phyloP scores from a whole-genome alignment of 2,797 vertebrate species.

The Coregonus suidteri region DNA sequence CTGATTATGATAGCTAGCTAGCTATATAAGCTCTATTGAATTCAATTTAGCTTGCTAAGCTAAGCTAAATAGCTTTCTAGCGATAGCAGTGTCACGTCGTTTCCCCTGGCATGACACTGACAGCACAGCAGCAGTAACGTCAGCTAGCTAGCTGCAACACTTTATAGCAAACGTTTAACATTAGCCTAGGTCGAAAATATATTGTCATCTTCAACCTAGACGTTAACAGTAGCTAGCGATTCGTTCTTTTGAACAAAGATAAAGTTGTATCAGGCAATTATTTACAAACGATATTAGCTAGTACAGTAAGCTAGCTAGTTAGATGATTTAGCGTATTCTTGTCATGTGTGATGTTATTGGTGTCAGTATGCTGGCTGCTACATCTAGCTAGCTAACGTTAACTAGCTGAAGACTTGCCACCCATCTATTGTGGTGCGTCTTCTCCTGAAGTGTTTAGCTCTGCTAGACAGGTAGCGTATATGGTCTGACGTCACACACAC shows the following conservation, averaged over 20 bases:
- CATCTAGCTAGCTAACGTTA: background rate
- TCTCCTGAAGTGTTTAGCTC: background rate
- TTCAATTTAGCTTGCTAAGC: no score
- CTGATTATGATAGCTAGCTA: no score
- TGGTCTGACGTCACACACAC: no score
- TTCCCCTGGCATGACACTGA: background rate
- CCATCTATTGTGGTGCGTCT: background rate
- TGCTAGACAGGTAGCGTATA: no score
- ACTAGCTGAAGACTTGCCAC: background rate
- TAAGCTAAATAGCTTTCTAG: background rate
- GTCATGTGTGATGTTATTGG: background rate
- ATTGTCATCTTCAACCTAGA: no score
- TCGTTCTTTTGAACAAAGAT: no score
- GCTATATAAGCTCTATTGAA: background rate
- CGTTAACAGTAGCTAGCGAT: no score
- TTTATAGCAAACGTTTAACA: no score
- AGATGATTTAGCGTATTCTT: background rate
- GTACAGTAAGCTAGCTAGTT: constrained; percentile 22
- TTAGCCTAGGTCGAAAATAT: no score
- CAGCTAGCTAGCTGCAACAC: no score
- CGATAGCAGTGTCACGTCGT: background rate
- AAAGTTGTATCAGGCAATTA: background rate
- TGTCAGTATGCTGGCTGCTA: background rate
- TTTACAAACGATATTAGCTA: constrained; percentile 27
- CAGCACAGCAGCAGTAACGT: background rate